A percentile compares a stretch with the other conserved stretches of the same genome.
Conservation (phyloP, 2,113 vertebrate species). For the Orcinus orca region DNA sequence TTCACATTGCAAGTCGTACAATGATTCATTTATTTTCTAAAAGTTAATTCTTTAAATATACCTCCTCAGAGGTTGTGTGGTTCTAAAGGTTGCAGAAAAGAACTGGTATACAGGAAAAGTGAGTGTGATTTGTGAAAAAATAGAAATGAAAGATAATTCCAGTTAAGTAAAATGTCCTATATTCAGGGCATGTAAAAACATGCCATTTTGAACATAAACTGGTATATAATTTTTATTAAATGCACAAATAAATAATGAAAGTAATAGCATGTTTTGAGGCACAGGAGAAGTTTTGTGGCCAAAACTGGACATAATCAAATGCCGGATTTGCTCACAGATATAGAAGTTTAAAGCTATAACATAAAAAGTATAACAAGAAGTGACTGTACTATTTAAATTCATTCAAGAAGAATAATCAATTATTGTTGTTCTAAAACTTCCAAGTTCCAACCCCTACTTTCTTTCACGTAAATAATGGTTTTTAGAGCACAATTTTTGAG, state of each 20-base stretch:
- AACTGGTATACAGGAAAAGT: neutral
- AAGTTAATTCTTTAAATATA: conserved; percentile 14
- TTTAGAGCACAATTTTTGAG: neutral
- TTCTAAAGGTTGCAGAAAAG: neutral
- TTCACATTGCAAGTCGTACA: neutral
- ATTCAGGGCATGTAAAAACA: neutral
- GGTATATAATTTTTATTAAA: neutral
- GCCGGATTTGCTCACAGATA: neutral
- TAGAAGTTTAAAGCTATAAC: neutral
- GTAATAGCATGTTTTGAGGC: neutral
- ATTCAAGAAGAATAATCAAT: neutral
- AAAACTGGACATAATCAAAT: neutral
- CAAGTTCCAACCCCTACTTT: neutral
- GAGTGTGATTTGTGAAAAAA: neutral
- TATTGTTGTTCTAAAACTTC: neutral
- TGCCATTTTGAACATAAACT: neutral
- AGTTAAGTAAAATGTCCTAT: neutral
- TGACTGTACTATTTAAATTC: neutral
- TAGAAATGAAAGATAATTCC: neutral
- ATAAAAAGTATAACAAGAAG: neutral
- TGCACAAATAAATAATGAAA: neutral
- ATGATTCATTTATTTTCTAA: neutral
- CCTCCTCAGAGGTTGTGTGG: neutral
- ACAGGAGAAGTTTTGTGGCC: neutral
- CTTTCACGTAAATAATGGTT: neutral